Conservation (phyloP, 2,888 invertebrate species). For the Synergus laeviventris region DNA sequence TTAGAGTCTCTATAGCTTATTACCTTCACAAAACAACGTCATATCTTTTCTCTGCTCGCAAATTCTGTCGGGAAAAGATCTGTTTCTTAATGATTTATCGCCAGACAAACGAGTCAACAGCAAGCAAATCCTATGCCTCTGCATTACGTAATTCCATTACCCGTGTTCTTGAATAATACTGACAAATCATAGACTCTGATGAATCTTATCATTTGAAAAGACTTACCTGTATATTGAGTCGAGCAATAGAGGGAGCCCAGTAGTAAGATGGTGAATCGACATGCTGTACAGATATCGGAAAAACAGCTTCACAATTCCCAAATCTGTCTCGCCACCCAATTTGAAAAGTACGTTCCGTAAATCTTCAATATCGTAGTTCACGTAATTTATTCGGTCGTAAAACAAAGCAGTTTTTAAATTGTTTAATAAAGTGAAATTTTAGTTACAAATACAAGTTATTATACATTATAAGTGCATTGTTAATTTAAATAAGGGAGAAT, state of each 20-base stretch:
- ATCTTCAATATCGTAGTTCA: background rate
- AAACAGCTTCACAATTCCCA: constrained; percentile 51
- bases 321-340: constrained; percentile 58
- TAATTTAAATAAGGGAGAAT: background rate
- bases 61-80: background rate
- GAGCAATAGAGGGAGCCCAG: constrained; percentile 59
- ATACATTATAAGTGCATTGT: background rate
- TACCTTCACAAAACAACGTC: background rate
- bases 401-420: background rate
- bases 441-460: background rate
- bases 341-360: constrained; percentile 63
- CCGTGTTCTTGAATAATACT: constrained; percentile 34
- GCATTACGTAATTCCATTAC: constrained; percentile 30
- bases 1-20: background rate
- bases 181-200: constrained; percentile 29
- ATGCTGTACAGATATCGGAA: constrained; percentile 29
- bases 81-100: constrained; percentile 8
- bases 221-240: constrained; percentile 66
- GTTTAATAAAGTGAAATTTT: background rate
- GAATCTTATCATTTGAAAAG: constrained; percentile 47
- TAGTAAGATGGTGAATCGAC: constrained; percentile 65
- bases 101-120: background rate
- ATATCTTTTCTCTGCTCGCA: background rate
- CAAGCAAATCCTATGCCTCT: constrained; percentile 21
- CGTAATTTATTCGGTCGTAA: background rate